Percentiles rank a stretch among this genome's conserved stretches.
Conservation (phyloP, 1,140 invertebrate species). For the Copidosoma floridanum region DNA sequence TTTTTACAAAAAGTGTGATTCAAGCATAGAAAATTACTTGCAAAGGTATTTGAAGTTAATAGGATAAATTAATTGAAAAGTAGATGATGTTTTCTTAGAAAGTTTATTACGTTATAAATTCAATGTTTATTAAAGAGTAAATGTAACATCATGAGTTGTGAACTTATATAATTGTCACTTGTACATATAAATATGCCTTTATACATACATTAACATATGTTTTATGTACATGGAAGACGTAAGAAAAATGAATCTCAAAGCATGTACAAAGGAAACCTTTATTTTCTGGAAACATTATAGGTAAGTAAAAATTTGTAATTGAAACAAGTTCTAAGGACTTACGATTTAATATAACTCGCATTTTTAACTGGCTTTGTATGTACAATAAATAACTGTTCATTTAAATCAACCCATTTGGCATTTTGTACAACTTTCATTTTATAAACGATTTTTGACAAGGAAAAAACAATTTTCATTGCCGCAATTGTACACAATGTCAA, state of each 20-base stretch:
- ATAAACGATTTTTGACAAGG: background rate
- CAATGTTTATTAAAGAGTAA: conserved; percentile 24
- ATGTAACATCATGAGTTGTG: conserved; percentile 25
- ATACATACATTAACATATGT: conserved; percentile 17
- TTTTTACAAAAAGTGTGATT: no score
- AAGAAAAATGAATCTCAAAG: conserved; percentile 35
- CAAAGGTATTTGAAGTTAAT: no score
- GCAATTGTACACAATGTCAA: conserved; percentile 16
- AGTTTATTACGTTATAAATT: conserved; percentile 20
- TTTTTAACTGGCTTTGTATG: conserved; percentile 9
- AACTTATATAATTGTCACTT: conserved; percentile 2
- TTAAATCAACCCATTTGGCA: background rate
- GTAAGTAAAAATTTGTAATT: conserved; percentile 21
- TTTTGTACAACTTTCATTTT: conserved; percentile 6
- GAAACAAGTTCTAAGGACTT: conserved; percentile 18
- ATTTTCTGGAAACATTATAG: conserved; percentile 28
- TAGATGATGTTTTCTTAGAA: no score
- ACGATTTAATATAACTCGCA: conserved; percentile 24
- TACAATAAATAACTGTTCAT: conserved; percentile 26
- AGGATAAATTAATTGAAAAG: no score
- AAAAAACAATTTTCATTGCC: conserved; percentile 3
- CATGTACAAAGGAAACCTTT: conserved; percentile 25
- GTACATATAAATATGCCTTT: conserved; percentile 8
- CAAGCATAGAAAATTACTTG: no score
- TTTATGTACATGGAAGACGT: conserved; percentile 35